Evolutionary conservation across 1,140 invertebrate genomes (phyloP), one percentile per base, ranked within the genome.

Genomic region (Diachasma alloeum): DNA sequence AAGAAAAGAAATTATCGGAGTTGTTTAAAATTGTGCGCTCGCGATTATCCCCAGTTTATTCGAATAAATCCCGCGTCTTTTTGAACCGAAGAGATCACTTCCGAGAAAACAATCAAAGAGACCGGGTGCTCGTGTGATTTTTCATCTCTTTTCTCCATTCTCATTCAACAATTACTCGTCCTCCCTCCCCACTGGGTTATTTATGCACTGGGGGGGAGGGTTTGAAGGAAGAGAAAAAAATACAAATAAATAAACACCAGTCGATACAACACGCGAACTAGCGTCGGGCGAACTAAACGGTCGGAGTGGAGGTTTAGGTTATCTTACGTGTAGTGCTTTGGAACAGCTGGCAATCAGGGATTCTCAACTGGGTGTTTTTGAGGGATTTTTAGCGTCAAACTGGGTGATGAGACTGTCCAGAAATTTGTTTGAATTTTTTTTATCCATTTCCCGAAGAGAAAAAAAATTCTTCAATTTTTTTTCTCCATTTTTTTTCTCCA

Each of bases 51-150:
- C 48, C 5, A 53, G 59, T 75, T 42, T 42, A 75, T 48, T 15
- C 46, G 69, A 71, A 5, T 22, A 37, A 19, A 22, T 39, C 22
- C 31, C 39, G 59, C 56, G 10, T 69, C 44, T n/a, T 39, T 44
- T 19, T 70, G 74, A 70, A 48, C 48, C 53, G 37, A 68, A 69
- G 36, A 71, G 74, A 81, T 80, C 67, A 73, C 79, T 87, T 87
- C 85, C 79, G 72, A 84, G 86, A 87, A 87, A 84, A 87, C 83
- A 87, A 87, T 87, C 86, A 87, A 85, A 85, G 83, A 75, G 74
- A 78, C 80, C 76, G 69, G 48, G 75, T 53, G 36, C 66, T 74
- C 36, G 22, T 59, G 24, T 24, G 31, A 67, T 77, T 68, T 68
- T 37, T 68, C 31, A 68, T 63, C 69, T 76, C 69, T 53, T 37